phyloP scores from a whole-genome alignment of 2,888 invertebrate species.

The Megalurothrips usitatus region DNA sequence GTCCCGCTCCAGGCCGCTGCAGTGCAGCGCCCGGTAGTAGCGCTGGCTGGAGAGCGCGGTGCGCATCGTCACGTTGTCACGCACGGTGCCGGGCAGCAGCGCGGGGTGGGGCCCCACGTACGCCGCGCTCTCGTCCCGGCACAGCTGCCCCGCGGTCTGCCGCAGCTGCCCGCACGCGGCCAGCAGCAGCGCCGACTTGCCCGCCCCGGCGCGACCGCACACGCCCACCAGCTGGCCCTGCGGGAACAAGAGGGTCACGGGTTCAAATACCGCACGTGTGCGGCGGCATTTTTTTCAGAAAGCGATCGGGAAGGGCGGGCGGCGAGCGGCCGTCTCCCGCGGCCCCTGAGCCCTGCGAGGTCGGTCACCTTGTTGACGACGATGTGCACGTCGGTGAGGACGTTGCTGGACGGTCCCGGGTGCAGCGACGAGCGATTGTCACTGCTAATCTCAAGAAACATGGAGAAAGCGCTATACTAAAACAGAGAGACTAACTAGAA shows the following conservation, averaged over 20 bases:
- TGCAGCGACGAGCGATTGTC: not conserved
- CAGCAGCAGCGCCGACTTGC: slow-evolving; percentile 53
- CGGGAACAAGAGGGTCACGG: not conserved
- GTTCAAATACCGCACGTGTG: not conserved
- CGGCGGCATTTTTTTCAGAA: not conserved
- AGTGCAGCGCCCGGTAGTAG: slow-evolving; percentile 30
- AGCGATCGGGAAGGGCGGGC: too few relatives aligned
- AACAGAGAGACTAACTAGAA: too few relatives aligned
- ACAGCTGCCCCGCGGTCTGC: slow-evolving; percentile 45
- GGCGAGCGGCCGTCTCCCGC: too few relatives aligned
- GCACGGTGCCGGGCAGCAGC: slow-evolving; percentile 56
- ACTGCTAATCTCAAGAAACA: not conserved
- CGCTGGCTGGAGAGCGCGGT: slow-evolving; percentile 18
- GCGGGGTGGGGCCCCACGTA: slow-evolving; percentile 56
- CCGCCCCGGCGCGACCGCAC: slow-evolving; percentile 54
- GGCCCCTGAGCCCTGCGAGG: not conserved
- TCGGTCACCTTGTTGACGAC: slow-evolving; percentile 39
- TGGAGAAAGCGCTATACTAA: too few relatives aligned
- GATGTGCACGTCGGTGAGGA: slow-evolving; percentile 38
- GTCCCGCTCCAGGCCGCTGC: slow-evolving; percentile 29
- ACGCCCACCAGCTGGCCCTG: slow-evolving; percentile 52
- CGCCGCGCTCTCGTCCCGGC: slow-evolving; percentile 50
- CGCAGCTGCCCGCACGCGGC: slow-evolving; percentile 52
- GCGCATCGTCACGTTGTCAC: slow-evolving; percentile 52
- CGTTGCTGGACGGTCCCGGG: not conserved